These are phyloP conservation scores for Anoplopoma fimbria DNA, from an alignment of 2,113 vertebrate species.

Conservation along the genomic window DNA sequence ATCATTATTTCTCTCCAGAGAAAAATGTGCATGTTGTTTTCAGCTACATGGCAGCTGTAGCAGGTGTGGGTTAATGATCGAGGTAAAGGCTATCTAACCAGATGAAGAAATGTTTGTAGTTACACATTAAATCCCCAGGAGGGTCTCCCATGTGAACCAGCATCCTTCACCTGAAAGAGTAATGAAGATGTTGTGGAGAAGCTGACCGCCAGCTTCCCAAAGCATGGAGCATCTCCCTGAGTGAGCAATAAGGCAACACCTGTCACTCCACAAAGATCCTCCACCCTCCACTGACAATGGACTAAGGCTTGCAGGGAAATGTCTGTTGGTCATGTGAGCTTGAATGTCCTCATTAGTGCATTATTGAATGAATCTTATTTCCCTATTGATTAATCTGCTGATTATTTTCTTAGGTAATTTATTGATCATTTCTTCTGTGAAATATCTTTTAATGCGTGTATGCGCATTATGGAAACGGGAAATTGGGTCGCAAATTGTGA, in stretches of 20 bases:
- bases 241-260: conserved; percentile 33
- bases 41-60: neutral
- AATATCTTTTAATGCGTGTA: too few relatives aligned
- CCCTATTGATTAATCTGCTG: too few relatives aligned
- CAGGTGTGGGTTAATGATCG: neutral
- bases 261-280: conserved; percentile 17
- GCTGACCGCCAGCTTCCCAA: neutral
- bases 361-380: too few relatives aligned
- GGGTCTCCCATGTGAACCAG: neutral
- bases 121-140: neutral
- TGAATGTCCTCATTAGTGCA: too few relatives aligned
- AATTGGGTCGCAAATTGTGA: too few relatives aligned
- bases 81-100: neutral
- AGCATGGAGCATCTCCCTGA: neutral
- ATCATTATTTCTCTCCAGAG: neutral
- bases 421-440: too few relatives aligned
- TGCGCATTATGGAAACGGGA: too few relatives aligned
- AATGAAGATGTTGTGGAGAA: conserved; percentile 4
- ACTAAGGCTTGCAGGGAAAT: too few relatives aligned
- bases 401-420: too few relatives aligned
- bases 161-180: neutral
- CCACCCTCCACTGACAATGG: neutral
- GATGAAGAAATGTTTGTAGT: neutral
- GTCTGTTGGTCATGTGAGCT: too few relatives aligned
- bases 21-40: neutral